Conservation (phyloP, 2,888 invertebrate genomes). For the Chloromyia formosa region DNA sequence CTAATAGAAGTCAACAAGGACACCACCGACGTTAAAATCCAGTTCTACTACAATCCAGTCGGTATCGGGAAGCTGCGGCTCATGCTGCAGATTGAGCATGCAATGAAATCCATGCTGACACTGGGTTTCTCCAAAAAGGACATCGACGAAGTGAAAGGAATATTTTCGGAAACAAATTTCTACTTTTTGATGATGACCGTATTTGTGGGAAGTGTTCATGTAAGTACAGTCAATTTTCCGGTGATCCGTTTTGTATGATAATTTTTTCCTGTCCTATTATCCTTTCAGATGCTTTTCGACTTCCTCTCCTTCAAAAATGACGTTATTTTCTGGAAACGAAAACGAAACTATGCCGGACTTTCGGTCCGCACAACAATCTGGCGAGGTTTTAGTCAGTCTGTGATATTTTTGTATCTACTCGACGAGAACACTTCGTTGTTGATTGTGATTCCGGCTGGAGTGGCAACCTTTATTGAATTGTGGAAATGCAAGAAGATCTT, state of each 20-base stretch:
- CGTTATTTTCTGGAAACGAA: slow-evolving; percentile 91
- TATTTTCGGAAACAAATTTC: slow-evolving; percentile 95
- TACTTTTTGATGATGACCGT: slow-evolving; percentile 90
- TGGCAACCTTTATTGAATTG: slow-evolving; percentile 90
- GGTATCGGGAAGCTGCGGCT: slow-evolving; percentile 82
- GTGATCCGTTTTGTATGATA: background rate
- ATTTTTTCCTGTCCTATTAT: slow-evolving; percentile 29
- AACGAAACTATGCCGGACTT: slow-evolving; percentile 86
- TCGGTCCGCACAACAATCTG: slow-evolving; percentile 90
- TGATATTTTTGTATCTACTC: slow-evolving; percentile 90
- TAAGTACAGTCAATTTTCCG: slow-evolving; percentile 67
- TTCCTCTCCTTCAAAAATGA: slow-evolving; percentile 98
- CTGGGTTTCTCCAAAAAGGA: slow-evolving; percentile 88
- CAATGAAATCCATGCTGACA: slow-evolving; percentile 74
- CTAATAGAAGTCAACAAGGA: slow-evolving; percentile 73
- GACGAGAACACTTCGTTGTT: slow-evolving; percentile 93
- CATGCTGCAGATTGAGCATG: slow-evolving; percentile 78
- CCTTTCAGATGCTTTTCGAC: slow-evolving; percentile 88
- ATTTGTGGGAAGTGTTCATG: slow-evolving; percentile 90
- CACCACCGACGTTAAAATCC: slow-evolving; percentile 71
- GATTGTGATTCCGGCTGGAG: slow-evolving; percentile 85
- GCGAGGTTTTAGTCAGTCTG: slow-evolving; percentile 90
- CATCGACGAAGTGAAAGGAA: slow-evolving; percentile 94
- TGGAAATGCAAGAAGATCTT: slow-evolving; percentile 97
- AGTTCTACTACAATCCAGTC: slow-evolving; percentile 77